phyloP scores from a whole-genome alignment of 2,113 vertebrate species.

The Tachysurus fulvidraco region DNA sequence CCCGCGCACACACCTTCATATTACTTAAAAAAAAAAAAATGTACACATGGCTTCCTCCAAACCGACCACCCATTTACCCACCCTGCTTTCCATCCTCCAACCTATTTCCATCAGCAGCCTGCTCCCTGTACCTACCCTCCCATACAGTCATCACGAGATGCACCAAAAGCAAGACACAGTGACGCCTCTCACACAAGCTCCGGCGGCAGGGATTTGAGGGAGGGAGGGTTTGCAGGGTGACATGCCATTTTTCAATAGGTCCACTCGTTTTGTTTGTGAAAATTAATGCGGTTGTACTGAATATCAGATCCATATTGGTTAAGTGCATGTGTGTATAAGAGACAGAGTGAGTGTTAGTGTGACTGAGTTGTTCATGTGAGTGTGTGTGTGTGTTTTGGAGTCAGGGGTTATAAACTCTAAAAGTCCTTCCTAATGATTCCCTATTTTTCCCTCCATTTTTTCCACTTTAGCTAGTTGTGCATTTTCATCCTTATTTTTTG shows the following conservation, averaged over 20 bases:
- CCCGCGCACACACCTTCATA: constrained; percentile 86
- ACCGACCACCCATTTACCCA: constrained; percentile 41
- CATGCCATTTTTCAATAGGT: constrained; percentile 73
- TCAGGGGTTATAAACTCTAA: constrained; percentile 72
- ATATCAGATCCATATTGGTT: constrained; percentile 73
- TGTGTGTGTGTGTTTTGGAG: constrained; percentile 52
- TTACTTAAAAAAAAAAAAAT: constrained; percentile 62
- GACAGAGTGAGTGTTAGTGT: constrained; percentile 46
- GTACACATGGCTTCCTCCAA: constrained; percentile 77
- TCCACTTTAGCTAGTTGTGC: constrained; percentile 73
- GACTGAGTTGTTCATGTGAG: constrained; percentile 45
- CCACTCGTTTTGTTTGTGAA: constrained; percentile 74
- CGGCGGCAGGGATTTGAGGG: constrained; percentile 30
- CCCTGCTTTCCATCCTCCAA: constrained; percentile 63
- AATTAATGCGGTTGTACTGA: constrained; percentile 68
- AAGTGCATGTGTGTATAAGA: constrained; percentile 52
- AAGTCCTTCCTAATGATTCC: constrained; percentile 72
- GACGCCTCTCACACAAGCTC: constrained; percentile 68
- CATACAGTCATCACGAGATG: constrained; percentile 94
- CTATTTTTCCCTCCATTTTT: constrained; percentile 61
- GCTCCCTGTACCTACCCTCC: constrained; percentile 68
- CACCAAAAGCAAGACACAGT: constrained; percentile 73
- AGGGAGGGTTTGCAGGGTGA: constrained; percentile 65
- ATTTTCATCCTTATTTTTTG: constrained; percentile 68
- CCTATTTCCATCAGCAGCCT: constrained; percentile 61